These are phyloP conservation scores for Psephotus haematonotus DNA, from an alignment of 2,113 vertebrate species.

Conservation along the genomic window DNA sequence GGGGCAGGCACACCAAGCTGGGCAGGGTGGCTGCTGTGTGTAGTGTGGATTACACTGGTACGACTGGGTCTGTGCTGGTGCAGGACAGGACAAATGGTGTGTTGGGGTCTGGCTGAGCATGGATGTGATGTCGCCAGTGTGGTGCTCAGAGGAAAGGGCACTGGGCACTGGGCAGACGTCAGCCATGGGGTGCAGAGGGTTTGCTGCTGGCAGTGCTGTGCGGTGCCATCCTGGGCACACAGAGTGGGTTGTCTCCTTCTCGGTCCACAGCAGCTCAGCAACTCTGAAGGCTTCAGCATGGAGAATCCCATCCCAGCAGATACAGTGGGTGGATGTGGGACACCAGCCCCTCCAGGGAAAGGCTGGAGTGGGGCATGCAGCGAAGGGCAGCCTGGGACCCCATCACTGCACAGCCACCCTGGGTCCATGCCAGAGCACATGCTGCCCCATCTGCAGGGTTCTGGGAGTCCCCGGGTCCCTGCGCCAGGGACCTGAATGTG, in stretches of 20 bases:
- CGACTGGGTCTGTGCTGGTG: neutral
- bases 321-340: rapidly evolving
- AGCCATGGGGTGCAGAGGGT: neutral
- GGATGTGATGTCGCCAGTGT: rapidly evolving
- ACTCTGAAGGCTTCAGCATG: rapidly evolving
- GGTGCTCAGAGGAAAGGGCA: neutral
- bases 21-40: too few species aligned
- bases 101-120: neutral
- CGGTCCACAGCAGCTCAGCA: neutral
- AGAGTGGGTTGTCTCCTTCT: neutral
- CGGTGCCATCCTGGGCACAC: rapidly evolving
- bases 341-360: neutral
- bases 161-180: rapidly evolving
- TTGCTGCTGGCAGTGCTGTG: neutral
- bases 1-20: neutral
- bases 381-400: neutral
- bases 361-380: neutral
- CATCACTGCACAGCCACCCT: neutral
- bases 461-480: neutral
- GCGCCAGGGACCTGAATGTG: neutral
- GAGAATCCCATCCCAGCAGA: neutral
- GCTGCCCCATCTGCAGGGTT: neutral
- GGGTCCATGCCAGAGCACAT: neutral
- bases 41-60: neutral
- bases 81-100: neutral